Percentiles rank a stretch among this genome's conserved stretches.
phyloP scores from a whole-genome alignment of 1,140 invertebrate species.

The Zaprionus ghesquierei region DNA sequence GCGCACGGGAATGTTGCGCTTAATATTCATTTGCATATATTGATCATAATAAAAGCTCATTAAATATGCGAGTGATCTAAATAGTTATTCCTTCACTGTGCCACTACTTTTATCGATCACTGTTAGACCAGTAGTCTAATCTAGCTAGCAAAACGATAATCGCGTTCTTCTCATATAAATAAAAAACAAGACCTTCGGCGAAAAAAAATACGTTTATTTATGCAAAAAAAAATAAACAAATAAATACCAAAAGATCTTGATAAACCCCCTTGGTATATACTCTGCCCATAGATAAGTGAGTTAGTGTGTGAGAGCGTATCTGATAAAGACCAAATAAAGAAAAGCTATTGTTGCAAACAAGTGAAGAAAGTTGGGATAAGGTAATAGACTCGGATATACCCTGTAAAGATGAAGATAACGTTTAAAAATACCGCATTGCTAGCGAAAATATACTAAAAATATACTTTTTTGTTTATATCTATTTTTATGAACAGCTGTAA shows the following conservation, averaged over 20 bases:
- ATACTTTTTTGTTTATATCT: too few species aligned
- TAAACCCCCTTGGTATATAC: slow-evolving; percentile 1
- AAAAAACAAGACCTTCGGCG: slow-evolving; percentile 20
- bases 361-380: background rate
- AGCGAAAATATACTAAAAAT: too few species aligned
- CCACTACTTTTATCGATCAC: background rate
- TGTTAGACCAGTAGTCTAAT: slow-evolving; percentile 34
- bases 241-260: slow-evolving; percentile 20
- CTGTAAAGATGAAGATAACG: background rate
- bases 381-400: background rate
- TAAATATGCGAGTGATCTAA: background rate
- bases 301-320: background rate
- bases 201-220: slow-evolving; percentile 1
- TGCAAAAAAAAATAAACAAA: slow-evolving; percentile 30
- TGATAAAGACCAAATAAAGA: slow-evolving; percentile 7
- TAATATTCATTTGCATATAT: background rate
- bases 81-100: background rate
- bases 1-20: background rate
- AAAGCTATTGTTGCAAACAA: slow-evolving; percentile 5
- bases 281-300: slow-evolving; percentile 7
- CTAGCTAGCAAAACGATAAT: slow-evolving; percentile 7
- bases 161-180: slow-evolving; percentile 35
- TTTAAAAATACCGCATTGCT: too few species aligned
- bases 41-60: background rate
- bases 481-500: too few species aligned